Evolutionary conservation across 1,140 invertebrate species (phyloP), one percentile per base, ranked within the genome.

Genomic region (Trachymyrmex cornetzi): DNA sequence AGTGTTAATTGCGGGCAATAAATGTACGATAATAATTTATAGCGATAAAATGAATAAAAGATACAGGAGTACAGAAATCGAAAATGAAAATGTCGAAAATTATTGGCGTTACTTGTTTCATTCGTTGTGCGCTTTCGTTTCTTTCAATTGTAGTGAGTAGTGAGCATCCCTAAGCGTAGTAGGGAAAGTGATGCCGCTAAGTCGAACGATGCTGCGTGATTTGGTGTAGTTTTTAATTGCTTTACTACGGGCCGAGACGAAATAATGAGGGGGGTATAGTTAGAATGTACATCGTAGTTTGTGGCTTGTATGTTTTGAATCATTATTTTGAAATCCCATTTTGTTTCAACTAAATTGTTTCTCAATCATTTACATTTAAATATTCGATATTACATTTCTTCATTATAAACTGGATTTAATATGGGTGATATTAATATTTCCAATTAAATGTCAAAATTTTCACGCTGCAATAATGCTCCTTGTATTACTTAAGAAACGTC

Each of bases 141-240:
- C 57, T 61, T 61, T 61, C 53, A 79, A 64, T 66, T 12, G 82
- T 85, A 85, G 75, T 53, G 63, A 85, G 82, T 85, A 85, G 82
- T 50, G 50, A 85, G 34, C 59, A 66, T 85, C 82, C 74, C 74
- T 77, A 85, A 85, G 38, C 59, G 63, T 79, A 85, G 74, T 64
- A 85, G 82, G 82, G 82, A 66, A 85, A 79, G 82, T 85, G 82
- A 85, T 79, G 71, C 71, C 74, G 63, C 63, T 85, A 79, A 79
- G 61, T 67, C 82, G 82, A 85, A 85, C 82, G 74, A 85, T 66
- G 74, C 82, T 79, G 74, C 82, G 82, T 77, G 71, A 79, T 77
- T 85, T 67, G 74, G 57, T 55, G n/a, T 85, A 85, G 63, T 85
- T 85, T 79, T 24, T 38, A 75, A 79, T 85, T 24, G 22, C 48